Evolutionary conservation across 2,113 vertebrate species (phyloP).

Genomic region (Myocastor coypus): DNA sequence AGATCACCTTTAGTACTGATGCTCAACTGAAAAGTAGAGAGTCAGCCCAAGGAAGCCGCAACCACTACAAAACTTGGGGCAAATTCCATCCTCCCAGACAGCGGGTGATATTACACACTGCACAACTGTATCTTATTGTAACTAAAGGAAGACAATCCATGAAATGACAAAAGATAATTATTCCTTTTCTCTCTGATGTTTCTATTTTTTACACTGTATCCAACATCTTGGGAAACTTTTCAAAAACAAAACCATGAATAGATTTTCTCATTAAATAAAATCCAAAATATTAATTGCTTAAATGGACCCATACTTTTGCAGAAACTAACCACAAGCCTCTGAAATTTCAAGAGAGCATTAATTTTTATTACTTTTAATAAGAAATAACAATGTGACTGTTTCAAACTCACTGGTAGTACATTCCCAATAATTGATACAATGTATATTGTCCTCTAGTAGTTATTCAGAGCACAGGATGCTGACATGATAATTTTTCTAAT

Average conservation of each 20-base stretch:
- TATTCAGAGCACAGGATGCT: too few species aligned
- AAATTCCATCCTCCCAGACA: neutral
- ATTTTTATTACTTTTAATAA: too few species aligned
- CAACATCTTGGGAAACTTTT: neutral
- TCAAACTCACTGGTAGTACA: too few species aligned
- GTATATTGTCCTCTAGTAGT: too few species aligned
- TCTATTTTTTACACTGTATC: neutral
- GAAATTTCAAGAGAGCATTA: neutral
- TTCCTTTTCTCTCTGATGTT: neutral
- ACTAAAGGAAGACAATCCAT: neutral
- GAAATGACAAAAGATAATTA: neutral
- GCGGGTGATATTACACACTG: neutral
- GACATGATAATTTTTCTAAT: too few species aligned
- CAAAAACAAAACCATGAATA: neutral
- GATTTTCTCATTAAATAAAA: slow-evolving; percentile 22
- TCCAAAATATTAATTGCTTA: neutral
- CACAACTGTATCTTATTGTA: neutral
- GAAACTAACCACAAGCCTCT: neutral
- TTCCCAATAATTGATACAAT: too few species aligned
- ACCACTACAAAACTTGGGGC: neutral
- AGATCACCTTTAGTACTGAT: neutral
- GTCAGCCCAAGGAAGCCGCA: neutral
- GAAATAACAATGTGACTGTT: too few species aligned
- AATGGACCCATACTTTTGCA: neutral
- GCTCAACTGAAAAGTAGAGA: neutral